These are phyloP conservation scores for Thalassoma bifasciatum DNA, from an alignment of 2,113 vertebrate species.

Conservation along the genomic window DNA sequence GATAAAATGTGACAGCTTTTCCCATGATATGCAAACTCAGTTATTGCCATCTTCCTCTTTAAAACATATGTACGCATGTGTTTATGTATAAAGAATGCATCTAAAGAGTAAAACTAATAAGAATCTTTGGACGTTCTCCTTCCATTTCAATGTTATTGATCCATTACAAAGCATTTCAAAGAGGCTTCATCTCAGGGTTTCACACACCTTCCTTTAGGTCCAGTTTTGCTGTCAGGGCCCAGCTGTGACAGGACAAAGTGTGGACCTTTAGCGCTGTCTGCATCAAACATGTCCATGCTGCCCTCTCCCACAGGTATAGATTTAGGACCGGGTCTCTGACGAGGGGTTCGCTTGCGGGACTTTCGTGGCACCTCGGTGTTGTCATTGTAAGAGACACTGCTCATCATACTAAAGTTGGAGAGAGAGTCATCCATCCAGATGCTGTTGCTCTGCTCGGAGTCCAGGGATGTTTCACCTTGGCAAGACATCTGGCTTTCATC, in stretches of 20 bases:
- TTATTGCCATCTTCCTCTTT: neutral
- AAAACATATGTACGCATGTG: too few relatives aligned
- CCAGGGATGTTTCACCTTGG: slow-evolving; percentile 91
- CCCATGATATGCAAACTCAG: neutral
- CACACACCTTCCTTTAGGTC: slow-evolving; percentile 91
- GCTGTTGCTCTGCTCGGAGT: slow-evolving; percentile 98
- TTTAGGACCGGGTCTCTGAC: slow-evolving; percentile 96
- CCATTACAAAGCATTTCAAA: neutral
- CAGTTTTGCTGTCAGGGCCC: slow-evolving; percentile 93
- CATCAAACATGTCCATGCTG: slow-evolving; percentile 99
- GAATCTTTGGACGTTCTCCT: neutral
- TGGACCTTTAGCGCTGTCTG: slow-evolving; percentile 98
- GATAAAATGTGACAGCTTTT: neutral
- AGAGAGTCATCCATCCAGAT: slow-evolving; percentile 99
- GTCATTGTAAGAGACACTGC: slow-evolving; percentile 97
- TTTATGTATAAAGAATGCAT: too few relatives aligned
- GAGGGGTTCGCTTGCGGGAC: slow-evolving; percentile 96
- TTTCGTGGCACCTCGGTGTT: slow-evolving; percentile 99
- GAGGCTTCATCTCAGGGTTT: neutral
- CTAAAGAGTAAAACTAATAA: too few relatives aligned
- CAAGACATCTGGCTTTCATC: slow-evolving; percentile 98
- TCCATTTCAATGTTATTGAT: neutral
- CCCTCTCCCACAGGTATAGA: slow-evolving; percentile 86
- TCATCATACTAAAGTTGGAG: slow-evolving; percentile 98
- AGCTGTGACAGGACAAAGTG: slow-evolving; percentile 99